Base-by-base conservation (phyloP, 2,888 invertebrate genomes). In the Machimus rusticus region DNA sequence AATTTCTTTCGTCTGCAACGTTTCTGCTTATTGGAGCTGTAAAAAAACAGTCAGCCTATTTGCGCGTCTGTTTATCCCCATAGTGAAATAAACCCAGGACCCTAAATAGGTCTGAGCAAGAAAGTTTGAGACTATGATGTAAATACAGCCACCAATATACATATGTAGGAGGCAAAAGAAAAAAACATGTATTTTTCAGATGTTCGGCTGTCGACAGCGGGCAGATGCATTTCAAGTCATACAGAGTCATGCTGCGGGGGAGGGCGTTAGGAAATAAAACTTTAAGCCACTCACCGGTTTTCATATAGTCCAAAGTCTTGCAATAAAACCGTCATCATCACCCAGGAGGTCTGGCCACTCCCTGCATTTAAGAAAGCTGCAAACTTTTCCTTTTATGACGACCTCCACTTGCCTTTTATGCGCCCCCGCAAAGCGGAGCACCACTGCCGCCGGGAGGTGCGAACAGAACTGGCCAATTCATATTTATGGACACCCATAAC, bases 261-360 rank as follows among this genome's bases (percentile, higher is more conserved):
- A 66, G 8, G n/a, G 28, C 28, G 66, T 66, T 12, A 66, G 66
- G 28, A 66, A 66, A 66, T 66, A 66, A 66, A 28, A 66, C 23
- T 66, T 66, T 66, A 66, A 66, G 28, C 23, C 28, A 66, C 28
- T 66, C 66, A 66, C 66, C 12, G 12, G 28, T 28, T 28, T 19
- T 19, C 28, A 66, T 8, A 28, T 19, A 66, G 66, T 23, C 23
- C 23, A 28, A 66, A 51, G 51, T n/a, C 51, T 37, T 23, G 78
- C 46, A 6, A 39, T 78, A 78, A 78, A 78, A 43, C 34, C 43
- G 78, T 78, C 78, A 78, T 78, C 78, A 78, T 78, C 43, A 78
- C 19, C 37, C 37, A 76, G 76, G 8, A 74, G 37, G 43, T 46
- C 51, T n/a, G 6, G 66, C 78, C 78, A 39, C 78, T 78, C 78